Evolutionary conservation across 92 coral and sea anemone genomes (phyloP), one percentile per base, ranked within the genome.

Genomic region (Parazoanthus atlanticus): DNA sequence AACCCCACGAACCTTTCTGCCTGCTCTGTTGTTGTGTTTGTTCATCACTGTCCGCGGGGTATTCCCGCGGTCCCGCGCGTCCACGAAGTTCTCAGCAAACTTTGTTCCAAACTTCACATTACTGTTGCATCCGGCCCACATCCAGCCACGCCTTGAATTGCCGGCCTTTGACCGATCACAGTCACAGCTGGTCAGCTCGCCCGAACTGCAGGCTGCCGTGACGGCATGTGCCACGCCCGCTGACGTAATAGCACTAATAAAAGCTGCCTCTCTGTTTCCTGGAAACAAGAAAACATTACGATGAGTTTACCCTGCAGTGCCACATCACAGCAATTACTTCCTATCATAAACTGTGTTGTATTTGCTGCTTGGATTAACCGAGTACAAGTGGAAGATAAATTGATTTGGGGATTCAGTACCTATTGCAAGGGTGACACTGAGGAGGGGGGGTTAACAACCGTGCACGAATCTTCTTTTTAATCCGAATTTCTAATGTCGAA

Each of bases 111-210:
- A 97, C 90, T 95, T 94, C 66, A 95, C 89, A 88, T 97, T 95
- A 79, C 99, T 97, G 61, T 88, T 93, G 46, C 99, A 97, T 26
- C 99, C 99, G 11, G 96, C 91, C 99, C 99, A 97, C 31, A 96
- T 92, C 98, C 98, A 97, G 73, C 96, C 97, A 76, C 95, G 94
- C 29, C 81, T 89, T 2, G 98, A 86, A 33, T 84, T 76, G 46
- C 96, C 97, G 77, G 86, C 91, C 86, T 83, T 88, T 0, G 95
- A 92, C 25, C 97, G 93, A 77, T 95, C 99, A 38, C 99, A 97
- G 82, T 96, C 98, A 66, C 99, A 97, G 36, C 99, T 97, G 52
- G 90, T 86, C 58, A 91, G 89, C 23, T 89, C 88, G 21, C 99
- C 99, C 29, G 93, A 56, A 56, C 94, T 90, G 47, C 99, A 97